Base-by-base conservation (phyloP, 2,888 invertebrate genomes). In the Phanerotoma sp. region DNA sequence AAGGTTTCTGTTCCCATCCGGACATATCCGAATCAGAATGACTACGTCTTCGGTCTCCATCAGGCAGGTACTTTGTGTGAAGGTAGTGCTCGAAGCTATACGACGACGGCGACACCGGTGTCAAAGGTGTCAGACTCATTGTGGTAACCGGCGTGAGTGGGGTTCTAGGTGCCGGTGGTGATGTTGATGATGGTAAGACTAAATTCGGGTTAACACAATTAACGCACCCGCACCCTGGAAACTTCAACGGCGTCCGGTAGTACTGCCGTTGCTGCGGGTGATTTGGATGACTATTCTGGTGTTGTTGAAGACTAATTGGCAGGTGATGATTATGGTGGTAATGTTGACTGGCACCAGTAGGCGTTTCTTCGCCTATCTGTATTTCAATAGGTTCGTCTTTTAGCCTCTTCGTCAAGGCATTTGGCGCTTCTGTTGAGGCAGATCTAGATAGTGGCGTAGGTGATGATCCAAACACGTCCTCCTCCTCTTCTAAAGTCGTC, bases 11-110 rank as follows among this genome's bases (percentile, higher is more conserved):
- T 60, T 69, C 66, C 69, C 57, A 69, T 54, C 62, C 73, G 21
- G 83, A 82, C 56, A 85, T 76, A 67, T 87, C 86, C 4, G 86
- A 84, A 68, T 87, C 86, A 32, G 86, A 86, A 67, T 85, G 85
- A 68, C 85, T 85, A 53, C 86, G 78, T 58, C 83, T 78, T 30
- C 84, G 79, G 37, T 84, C 78, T 66, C 83, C 83, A 9, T 84
- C 78, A 66, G 84, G 84, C 73, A 86, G 81, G 79, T 84, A 84
- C 79, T 84, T 84, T 61, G 82, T 81, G 74, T 84, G 82, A 55
- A 84, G 79, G 73, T 84, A 85, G 66, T 83, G 82, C 74, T 84
- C 84, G 77, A 85, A 85, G 67, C 80, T 83, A 72, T 81, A 82
- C 44, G 81, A 79, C 28, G 80, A 79, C 2, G 79, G 77, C 11